Conservation (phyloP, 2,888 invertebrate species). For the Lepidocyrtinus sp. region DNA sequence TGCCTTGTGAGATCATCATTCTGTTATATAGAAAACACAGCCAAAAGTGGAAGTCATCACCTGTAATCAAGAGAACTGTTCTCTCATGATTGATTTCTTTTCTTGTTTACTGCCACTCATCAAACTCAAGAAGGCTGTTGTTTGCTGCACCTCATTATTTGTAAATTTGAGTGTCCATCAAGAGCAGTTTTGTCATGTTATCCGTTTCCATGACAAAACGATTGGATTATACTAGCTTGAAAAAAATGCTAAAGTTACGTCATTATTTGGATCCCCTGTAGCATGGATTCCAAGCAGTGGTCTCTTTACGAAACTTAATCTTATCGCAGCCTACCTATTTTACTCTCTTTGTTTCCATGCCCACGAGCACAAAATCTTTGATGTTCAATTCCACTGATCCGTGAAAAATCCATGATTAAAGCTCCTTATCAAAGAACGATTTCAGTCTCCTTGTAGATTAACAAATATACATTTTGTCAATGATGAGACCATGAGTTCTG, state of each 20-base stretch:
- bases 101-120: background rate
- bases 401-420: constrained; percentile 21
- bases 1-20: background rate
- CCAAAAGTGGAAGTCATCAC: constrained; percentile 47
- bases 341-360: too few species aligned
- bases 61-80: constrained; percentile 48
- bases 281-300: too few species aligned
- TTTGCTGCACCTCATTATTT: constrained; percentile 20
- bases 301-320: too few species aligned
- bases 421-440: too few species aligned
- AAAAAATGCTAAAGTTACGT: too few species aligned
- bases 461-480: too few species aligned
- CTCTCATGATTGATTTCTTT: constrained; percentile 45
- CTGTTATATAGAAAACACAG: too few species aligned
- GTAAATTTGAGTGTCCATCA: constrained; percentile 30
- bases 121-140: background rate
- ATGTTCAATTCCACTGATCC: constrained; percentile 4
- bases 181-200: constrained; percentile 25
- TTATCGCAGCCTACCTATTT: too few species aligned
- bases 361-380: too few species aligned
- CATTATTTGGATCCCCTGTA: too few species aligned
- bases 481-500: constrained; percentile 32
- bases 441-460: too few species aligned
- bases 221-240: constrained; percentile 22
- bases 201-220: constrained; percentile 22